These are phyloP conservation scores for Maniola jurtina DNA, from an alignment of 1,140 invertebrate species.

Conservation along the genomic window DNA sequence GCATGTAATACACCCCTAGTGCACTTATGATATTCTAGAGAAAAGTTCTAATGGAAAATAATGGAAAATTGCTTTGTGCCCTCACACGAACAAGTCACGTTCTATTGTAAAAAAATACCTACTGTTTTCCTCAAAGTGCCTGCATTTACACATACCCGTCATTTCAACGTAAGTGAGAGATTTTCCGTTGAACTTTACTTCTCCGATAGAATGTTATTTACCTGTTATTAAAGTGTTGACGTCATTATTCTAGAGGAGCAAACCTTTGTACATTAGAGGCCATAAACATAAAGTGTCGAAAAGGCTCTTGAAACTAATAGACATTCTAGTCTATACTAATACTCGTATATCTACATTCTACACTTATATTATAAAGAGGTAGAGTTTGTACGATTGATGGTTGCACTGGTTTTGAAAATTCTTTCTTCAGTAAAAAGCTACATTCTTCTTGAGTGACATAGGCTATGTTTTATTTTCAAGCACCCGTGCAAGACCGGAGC, in stretches of 20 bases:
- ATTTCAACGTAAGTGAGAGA: constrained; percentile 29
- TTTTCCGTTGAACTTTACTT: constrained; percentile 21
- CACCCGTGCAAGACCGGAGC: too few species aligned
- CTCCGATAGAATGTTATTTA: constrained; percentile 27
- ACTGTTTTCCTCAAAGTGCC: constrained; percentile 38
- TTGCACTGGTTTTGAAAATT: too few species aligned
- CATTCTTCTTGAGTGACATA: too few species aligned
- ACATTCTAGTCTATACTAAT: too few species aligned
- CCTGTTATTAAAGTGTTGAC: constrained; percentile 24
- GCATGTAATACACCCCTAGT: background rate
- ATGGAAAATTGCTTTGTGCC: constrained; percentile 40
- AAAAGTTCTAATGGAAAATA: constrained; percentile 41
- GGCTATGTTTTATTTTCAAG: too few species aligned
- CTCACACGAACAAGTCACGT: constrained; percentile 39
- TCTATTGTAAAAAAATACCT: constrained; percentile 31
- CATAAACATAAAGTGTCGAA: too few species aligned
- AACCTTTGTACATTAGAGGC: too few species aligned
- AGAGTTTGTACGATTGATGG: too few species aligned
- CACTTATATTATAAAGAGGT: too few species aligned
- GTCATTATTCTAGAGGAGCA: background rate
- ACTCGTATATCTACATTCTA: too few species aligned
- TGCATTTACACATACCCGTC: constrained; percentile 34
- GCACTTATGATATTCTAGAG: constrained; percentile 33
- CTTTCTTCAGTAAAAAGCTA: too few species aligned
- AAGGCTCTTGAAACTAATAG: too few species aligned